Base-by-base conservation (phyloP, 2,797 vertebrate genomes). In the Choloepus didactylus region DNA sequence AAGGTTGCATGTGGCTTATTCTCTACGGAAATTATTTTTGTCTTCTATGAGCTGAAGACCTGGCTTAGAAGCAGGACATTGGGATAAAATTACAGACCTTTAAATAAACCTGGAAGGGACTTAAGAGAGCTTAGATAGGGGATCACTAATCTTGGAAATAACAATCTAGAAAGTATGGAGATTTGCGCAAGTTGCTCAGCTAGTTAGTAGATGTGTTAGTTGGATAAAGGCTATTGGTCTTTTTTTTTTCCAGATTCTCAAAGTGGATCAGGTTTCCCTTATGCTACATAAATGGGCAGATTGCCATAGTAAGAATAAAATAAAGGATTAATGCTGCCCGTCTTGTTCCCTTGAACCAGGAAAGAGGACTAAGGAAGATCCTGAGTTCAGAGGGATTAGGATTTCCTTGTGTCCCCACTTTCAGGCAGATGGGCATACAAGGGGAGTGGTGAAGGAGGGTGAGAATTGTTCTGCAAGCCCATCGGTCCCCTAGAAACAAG, bases 61-160 rank as follows among this genome's bases (percentile, higher is more conserved):
- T 93, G 66, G 80, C 89, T 95, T 95, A 97, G 75, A 84, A 84
- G 56, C 77, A 92, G 86, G 91, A 95, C 91, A 69, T 49, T 10
- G 73, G 89, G 79, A 89, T 96, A 94, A 18, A 66, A 51, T 95
- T 94, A 94, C 95, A 87, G 56, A 91, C 46, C 89, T 83, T 93
- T 96, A 96, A 97, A 97, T 95, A 96, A 91, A 97, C 54, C 86
- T 96, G 91, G 91, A 96, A 96, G 29, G 41, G 86, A 95, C 66
- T 87, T 89, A 62, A 62, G 79, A 54, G 73, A 77, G 77, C 38
- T 92, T 93, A 87, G 51, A 19, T 9, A 6, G 72, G 86, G 70
- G 83, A 73, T 95, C 80, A n/a, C 75, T 88, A 46, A 88, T 87
- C 86, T 89, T 95, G 67, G 93, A 91, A 93, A 83, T 23, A 62